phyloP scores from a whole-genome alignment of 2,888 invertebrate genomes.

The Lithophane semibrunnea region DNA sequence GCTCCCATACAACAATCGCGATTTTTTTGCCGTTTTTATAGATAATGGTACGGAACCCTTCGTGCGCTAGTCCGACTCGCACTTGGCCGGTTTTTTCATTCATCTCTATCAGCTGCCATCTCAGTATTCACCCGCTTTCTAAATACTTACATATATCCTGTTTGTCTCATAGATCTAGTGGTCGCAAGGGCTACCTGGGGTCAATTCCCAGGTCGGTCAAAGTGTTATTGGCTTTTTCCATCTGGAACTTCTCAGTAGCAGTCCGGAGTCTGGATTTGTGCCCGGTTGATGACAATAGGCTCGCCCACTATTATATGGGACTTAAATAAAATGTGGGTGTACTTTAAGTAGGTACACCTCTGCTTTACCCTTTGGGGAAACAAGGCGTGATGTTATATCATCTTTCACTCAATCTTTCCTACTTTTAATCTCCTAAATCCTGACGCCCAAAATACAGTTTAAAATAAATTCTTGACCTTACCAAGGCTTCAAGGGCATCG shows the following conservation, averaged over 20 bases:
- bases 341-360: neutral
- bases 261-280: neutral
- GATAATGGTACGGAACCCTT: too few species aligned
- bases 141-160: too few species aligned
- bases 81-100: neutral
- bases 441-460: conserved; percentile 11
- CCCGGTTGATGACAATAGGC: neutral
- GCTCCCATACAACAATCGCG: too few species aligned
- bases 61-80: too few species aligned
- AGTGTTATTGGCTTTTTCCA: neutral
- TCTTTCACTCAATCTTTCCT: neutral
- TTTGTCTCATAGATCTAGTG: neutral
- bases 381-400: neutral
- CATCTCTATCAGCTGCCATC: neutral
- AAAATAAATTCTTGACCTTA: conserved; percentile 47
- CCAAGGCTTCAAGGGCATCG: conserved; percentile 30
- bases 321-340: neutral
- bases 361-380: neutral
- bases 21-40: too few species aligned
- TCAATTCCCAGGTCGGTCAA: neutral
- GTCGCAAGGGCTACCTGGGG: neutral
- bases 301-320: neutral
- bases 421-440: conserved; percentile 1
- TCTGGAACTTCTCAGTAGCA: neutral
- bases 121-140: neutral